Base-by-base conservation (phyloP, 2,888 invertebrate species). In the Ophonus ardosiacus region DNA sequence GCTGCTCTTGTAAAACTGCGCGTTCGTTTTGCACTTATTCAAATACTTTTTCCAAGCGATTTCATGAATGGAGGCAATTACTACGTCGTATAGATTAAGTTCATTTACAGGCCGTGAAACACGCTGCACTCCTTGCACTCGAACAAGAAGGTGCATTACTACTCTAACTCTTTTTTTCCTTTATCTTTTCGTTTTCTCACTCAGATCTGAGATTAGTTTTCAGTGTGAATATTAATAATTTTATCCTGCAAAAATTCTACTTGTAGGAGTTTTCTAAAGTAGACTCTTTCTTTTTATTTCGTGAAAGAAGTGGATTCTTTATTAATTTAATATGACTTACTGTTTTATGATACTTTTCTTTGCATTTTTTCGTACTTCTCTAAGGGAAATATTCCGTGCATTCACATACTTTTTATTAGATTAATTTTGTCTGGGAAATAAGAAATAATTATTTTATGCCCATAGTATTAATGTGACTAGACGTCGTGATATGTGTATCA, bases 1-100 rank as follows among this genome's bases (percentile, higher is more conserved):
- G 15, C 15, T 40, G 24, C 63, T 24, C n/a, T 38, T n/a, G 6
- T 76, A 56, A 18, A 76, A 24, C 31, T 43, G n/a, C 21, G 24
- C 78, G 57, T 78, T 78, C 78, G 57, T 57, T 78, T 56, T 31
- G 78, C 78, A 78, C 57, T 78, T 78, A 21, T 78, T 56, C 78
- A 78, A 78, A 78, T 24, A 78, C 78, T 81, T 81, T 81, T 68
- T 68, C 51, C 81, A 43, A 38, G 81, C 81, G 21, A 65, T 81
- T 81, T 81, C 81, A 81, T 81, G 81, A 81, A 81, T 81, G 51
- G 51, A 65, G 65, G 63, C 81, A 81, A 81, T 81, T 81, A 81
- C 68, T 13, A 68, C 68, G 15, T 24, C 68, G 65, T 56, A 81
- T 81, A 81, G 81, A 68, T 81, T 81, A 63, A 81, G 68, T 68